phyloP scores from a whole-genome alignment of 1,140 invertebrate genomes.

The Drosophila kohkoa region DNA sequence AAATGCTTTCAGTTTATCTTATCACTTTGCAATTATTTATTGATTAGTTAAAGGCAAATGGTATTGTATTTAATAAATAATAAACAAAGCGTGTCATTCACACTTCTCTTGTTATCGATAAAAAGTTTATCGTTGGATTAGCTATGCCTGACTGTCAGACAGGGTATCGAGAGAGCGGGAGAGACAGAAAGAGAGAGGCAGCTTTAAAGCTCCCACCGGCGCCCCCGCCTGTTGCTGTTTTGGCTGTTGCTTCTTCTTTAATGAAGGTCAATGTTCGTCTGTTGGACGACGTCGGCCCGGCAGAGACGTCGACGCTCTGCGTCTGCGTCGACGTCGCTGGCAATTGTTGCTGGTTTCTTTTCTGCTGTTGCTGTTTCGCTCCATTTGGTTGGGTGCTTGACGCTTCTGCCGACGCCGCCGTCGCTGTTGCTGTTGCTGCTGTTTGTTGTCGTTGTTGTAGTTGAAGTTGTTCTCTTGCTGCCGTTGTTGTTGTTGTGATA shows the following conservation, averaged over 20 bases:
- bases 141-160: too few species aligned
- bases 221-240: constrained; percentile 5
- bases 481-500: constrained; percentile 20
- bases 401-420: constrained; percentile 30
- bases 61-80: not conserved
- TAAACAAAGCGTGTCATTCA: not conserved
- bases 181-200: constrained; percentile 23
- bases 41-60: not conserved
- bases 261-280: constrained; percentile 80
- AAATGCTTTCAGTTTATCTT: not conserved
- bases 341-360: constrained; percentile 26
- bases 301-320: constrained; percentile 25
- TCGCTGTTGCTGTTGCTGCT: constrained; percentile 18
- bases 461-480: not conserved
- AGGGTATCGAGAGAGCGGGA: too few species aligned
- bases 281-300: constrained; percentile 47
- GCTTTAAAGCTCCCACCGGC: constrained; percentile 38
- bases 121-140: not conserved
- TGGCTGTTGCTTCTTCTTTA: constrained; percentile 62
- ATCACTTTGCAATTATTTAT: constrained; percentile 6
- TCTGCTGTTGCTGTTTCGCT: constrained; percentile 42
- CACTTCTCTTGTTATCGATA: not conserved
- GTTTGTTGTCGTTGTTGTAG: constrained; percentile 18
- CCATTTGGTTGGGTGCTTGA: constrained; percentile 50
- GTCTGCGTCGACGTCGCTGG: constrained; percentile 23